A percentile compares a stretch with the other conserved stretches of the same genome.
Evolutionary conservation across 2,797 vertebrate genomes (phyloP).

Genomic region (Thunnus albacares): DNA sequence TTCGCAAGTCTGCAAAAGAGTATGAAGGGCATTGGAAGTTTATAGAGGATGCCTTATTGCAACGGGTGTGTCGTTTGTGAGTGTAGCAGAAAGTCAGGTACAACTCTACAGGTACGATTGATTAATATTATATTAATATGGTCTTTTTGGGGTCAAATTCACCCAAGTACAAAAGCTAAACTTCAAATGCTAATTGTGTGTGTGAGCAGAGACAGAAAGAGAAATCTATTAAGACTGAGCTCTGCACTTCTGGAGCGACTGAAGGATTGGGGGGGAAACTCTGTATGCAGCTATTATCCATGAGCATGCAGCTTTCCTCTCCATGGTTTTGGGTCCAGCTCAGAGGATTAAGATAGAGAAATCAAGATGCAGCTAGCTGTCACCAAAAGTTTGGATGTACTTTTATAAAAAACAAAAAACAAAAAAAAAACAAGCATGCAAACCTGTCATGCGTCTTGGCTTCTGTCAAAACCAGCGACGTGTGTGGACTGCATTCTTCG

Average conservation of each 20-base stretch:
- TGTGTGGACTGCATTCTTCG: not conserved
- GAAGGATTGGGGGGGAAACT: conserved; percentile 6
- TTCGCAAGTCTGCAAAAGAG: conserved; percentile 41
- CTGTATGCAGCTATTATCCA: conserved; percentile 29
- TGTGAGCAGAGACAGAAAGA: not conserved
- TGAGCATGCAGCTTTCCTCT: conserved; percentile 21
- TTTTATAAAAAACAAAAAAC: conserved; percentile 4
- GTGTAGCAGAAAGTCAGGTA: not conserved
- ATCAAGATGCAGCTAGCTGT: conserved; percentile 10
- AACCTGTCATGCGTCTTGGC: conserved; percentile 24
- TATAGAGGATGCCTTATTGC: not conserved
- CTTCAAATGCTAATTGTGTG: not conserved
- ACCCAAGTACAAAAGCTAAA: not conserved
- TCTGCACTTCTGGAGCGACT: conserved; percentile 6
- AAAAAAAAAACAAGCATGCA: conserved; percentile 8
- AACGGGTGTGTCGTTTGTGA: not conserved
- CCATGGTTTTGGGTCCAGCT: conserved; percentile 15
- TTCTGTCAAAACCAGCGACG: conserved; percentile 5
- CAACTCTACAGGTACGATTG: not conserved
- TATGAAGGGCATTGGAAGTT: not conserved
- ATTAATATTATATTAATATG: not conserved
- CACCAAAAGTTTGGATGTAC: conserved; percentile 21
- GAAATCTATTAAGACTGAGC: conserved; percentile 15
- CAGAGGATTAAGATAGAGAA: conserved; percentile 27
- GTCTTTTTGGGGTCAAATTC: conserved; percentile 10